These are phyloP conservation scores for Mythimna ferrago DNA, from an alignment of 2,888 invertebrate species.

Conservation along the genomic window DNA sequence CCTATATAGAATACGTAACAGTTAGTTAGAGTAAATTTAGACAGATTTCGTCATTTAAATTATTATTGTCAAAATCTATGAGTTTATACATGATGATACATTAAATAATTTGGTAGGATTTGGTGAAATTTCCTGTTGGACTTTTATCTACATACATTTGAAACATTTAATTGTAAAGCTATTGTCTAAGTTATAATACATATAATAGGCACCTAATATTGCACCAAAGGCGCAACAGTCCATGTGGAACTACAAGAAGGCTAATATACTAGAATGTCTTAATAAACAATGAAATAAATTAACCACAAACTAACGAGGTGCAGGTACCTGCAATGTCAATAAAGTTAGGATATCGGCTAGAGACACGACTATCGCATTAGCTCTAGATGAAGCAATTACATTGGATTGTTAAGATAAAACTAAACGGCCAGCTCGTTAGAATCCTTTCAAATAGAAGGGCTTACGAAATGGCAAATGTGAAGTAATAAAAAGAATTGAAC, in stretches of 20 bases:
- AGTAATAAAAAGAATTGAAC: constrained; percentile 2
- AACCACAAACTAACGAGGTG: constrained; percentile 24
- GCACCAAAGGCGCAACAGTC: background rate
- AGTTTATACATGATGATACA: too few species aligned
- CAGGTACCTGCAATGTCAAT: constrained; percentile 40
- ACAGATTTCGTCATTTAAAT: background rate
- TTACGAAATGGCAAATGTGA: constrained; percentile 23
- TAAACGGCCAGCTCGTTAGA: constrained; percentile 50
- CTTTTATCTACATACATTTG: background rate
- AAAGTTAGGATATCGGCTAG: constrained; percentile 46
- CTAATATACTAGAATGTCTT: constrained; percentile 8
- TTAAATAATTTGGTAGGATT: too few species aligned
- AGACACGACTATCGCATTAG: constrained; percentile 58
- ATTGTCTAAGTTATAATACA: too few species aligned
- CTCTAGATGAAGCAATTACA: constrained; percentile 54
- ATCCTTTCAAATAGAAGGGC: constrained; percentile 51
- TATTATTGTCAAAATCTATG: too few species aligned
- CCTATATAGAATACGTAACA: background rate
- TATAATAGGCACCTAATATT: too few species aligned
- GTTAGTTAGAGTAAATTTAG: background rate
- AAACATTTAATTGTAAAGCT: too few species aligned
- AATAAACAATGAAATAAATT: constrained; percentile 45
- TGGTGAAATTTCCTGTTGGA: background rate
- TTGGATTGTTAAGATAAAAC: constrained; percentile 50
- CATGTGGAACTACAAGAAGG: background rate